Percentiles rank a stretch among this genome's conserved stretches.
Evolutionary conservation across 2,888 invertebrate species (phyloP).

Genomic region (Tinea semifulvella): DNA sequence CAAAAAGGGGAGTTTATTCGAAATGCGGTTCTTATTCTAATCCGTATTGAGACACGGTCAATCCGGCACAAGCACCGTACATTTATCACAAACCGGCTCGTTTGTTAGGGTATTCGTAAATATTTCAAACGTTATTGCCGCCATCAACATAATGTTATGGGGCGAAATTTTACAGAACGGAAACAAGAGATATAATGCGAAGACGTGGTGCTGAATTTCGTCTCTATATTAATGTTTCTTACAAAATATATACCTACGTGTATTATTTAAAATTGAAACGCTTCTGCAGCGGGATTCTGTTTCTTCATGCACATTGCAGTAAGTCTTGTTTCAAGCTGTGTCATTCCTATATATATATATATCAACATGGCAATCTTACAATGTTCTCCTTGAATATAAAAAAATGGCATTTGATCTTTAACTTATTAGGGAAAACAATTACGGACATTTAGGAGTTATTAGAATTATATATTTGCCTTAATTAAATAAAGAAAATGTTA

Average conservation of each 20-base stretch:
- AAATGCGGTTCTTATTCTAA: constrained; percentile 24
- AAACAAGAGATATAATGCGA: constrained; percentile 57
- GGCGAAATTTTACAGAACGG: constrained; percentile 62
- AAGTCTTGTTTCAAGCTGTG: too few relatives aligned
- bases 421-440: too few relatives aligned
- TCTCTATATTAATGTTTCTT: constrained; percentile 46
- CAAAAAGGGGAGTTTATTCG: not conserved
- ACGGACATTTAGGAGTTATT: too few relatives aligned
- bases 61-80: constrained; percentile 43
- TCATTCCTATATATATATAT: too few relatives aligned
- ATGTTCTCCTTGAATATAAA: too few relatives aligned
- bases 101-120: constrained; percentile 64
- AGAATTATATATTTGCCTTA: too few relatives aligned
- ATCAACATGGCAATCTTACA: too few relatives aligned
- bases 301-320: too few relatives aligned
- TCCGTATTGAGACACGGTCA: constrained; percentile 50
- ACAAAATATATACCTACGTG: too few relatives aligned
- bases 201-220: constrained; percentile 39
- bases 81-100: constrained; percentile 54
- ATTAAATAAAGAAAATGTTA: too few relatives aligned
- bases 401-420: too few relatives aligned
- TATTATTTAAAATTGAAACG: constrained; percentile 38
- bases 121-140: constrained; percentile 63
- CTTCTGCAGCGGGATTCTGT: too few relatives aligned
- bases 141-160: constrained; percentile 66